A percentile compares a stretch with the other conserved stretches of the same genome.
These are phyloP conservation scores for Erebia palarica DNA, from an alignment of 2,888 invertebrate genomes.

Conservation along the genomic window DNA sequence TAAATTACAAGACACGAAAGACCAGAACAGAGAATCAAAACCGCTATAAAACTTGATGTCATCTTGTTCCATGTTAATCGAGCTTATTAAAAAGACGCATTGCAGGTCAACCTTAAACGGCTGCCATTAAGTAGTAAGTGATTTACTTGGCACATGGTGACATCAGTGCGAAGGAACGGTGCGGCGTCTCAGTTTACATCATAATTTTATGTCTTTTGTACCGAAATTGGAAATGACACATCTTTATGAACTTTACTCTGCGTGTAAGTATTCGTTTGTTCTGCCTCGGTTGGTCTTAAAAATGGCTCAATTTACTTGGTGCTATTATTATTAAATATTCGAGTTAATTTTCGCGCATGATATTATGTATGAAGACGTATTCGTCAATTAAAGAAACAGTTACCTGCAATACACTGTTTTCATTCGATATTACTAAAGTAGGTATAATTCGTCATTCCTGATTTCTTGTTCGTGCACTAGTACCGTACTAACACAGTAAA, in stretches of 20 bases:
- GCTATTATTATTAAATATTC: slow-evolving; percentile 1
- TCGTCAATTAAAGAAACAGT: not conserved
- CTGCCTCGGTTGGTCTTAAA: slow-evolving; percentile 21
- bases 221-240: slow-evolving; percentile 35
- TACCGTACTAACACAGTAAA: too few species aligned
- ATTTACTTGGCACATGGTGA: slow-evolving; percentile 38
- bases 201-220: slow-evolving; percentile 35
- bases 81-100: slow-evolving; percentile 38
- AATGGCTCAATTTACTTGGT: slow-evolving; percentile 20
- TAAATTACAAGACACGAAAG: not conserved
- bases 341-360: not conserved
- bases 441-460: too few species aligned
- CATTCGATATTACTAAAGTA: too few species aligned
- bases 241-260: slow-evolving; percentile 26
- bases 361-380: not conserved
- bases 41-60: slow-evolving; percentile 13
- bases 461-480: too few species aligned
- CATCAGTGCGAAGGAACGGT: slow-evolving; percentile 35
- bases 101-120: slow-evolving; percentile 34
- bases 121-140: slow-evolving; percentile 40
- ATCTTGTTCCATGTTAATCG: slow-evolving; percentile 33
- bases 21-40: not conserved
- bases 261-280: slow-evolving; percentile 16
- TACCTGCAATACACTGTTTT: too few species aligned
- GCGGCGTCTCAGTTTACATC: slow-evolving; percentile 38